Evolutionary conservation across 2,113 vertebrate genomes (phyloP).

Genomic region (Passer domesticus): DNA sequence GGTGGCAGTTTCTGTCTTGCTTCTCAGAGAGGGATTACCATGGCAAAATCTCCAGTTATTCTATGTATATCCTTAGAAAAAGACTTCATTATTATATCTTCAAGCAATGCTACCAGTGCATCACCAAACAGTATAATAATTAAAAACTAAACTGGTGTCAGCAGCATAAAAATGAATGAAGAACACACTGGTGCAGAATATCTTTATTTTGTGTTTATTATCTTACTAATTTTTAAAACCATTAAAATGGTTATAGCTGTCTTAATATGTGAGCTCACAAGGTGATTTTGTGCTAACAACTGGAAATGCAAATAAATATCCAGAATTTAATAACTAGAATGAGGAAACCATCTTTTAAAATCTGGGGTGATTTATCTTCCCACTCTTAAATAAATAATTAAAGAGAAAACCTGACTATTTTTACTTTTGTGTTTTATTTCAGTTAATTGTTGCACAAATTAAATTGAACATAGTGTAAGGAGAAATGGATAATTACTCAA

Average conservation of each 20-base stretch:
- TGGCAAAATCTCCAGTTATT: neutral
- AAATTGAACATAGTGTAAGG: slow-evolving; percentile 15
- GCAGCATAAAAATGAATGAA: neutral
- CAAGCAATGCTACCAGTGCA: neutral
- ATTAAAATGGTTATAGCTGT: neutral
- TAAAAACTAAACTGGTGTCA: neutral
- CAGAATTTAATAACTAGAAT: neutral
- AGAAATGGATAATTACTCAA: slow-evolving; percentile 54
- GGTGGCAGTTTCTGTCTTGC: neutral
- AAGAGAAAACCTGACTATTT: neutral
- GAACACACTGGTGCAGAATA: neutral
- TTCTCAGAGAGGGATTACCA: neutral
- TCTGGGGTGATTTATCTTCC: neutral
- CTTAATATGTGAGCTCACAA: neutral
- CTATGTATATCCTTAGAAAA: neutral
- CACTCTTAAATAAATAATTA: slow-evolving; percentile 20
- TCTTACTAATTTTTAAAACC: neutral
- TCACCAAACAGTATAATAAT: neutral
- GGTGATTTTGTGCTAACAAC: neutral
- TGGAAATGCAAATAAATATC: neutral
- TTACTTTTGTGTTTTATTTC: slow-evolving; percentile 26
- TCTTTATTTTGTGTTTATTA: slow-evolving; percentile 1
- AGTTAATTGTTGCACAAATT: slow-evolving; percentile 39
- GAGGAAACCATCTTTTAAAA: slow-evolving; percentile 8
- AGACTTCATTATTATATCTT: neutral